Base-by-base conservation (phyloP, 2,113 vertebrate genomes). In the Cairina moschata region DNA sequence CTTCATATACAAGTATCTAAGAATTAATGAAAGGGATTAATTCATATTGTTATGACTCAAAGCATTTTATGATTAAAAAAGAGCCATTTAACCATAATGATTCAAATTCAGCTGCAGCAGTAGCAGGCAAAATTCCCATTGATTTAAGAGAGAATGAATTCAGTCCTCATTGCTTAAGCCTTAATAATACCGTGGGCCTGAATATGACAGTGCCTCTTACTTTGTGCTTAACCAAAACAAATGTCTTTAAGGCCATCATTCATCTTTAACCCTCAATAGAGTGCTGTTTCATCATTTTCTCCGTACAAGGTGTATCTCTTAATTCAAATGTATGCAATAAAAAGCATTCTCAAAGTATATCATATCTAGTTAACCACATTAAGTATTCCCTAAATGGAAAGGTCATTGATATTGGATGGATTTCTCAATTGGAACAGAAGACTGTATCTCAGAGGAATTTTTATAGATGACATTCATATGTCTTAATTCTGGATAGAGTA, bases 171-270 rank as follows among this genome's bases (percentile, higher is more conserved):
- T 44, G 82, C 83, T 92, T 96, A 89, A 66, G 38, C 66, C 58
- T 76, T 95, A 95, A 95, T 93, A 94, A 93, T 75, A 92, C 74
- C 74, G 8, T 86, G 60, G 73, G 40, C 18, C 86, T 95, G 92
- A 90, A 73, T 88, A 86, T 94, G 91, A 92, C 95, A 97, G 46
- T 82, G 77, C 31, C 89, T 91, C 84, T 94, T 88, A 93, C 91
- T 96, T 94, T 91, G 81, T 86, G 44, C 89, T 95, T 95, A 95
- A 95, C 83, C 74, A 95, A 95, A 97, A 96, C 94, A 96, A 97
- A 96, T 95, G 84, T 86, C 94, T 91, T 89, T 72, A 91, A 95
- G 83, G 74, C 86, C 77, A 87, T 89, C 44, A 59, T 97, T 96
- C 86, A 93, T 97, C 91, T 95, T 92, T 95, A 97, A 92, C 91